Base-by-base conservation (phyloP, 1,140 invertebrate species). In the Drosophila paulistorum region DNA sequence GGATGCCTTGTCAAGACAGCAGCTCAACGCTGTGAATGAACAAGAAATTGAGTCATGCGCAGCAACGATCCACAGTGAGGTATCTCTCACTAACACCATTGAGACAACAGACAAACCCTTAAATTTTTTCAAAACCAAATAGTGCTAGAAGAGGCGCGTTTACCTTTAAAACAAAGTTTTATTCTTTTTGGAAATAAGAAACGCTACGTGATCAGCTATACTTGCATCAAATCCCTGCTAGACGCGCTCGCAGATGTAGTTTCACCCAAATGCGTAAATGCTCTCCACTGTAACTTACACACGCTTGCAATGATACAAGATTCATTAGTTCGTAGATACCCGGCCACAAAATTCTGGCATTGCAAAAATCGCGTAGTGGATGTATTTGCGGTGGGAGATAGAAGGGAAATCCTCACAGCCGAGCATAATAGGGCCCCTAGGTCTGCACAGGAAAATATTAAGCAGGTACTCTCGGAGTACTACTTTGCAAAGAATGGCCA, bases 291-390 rank as follows among this genome's bases (percentile, higher is more conserved):
- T 41, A 33, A 60, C n/a, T 30, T 59, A 14, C 30, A 35, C 26
- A 59, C 57, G 6, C 57, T 59, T 39, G 57, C 57, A 39, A 59
- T 33, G 57, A 39, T 59, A 35, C 57, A 59, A 39, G 23, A 59
- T 14, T 37, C 39, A 20, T 7, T 61, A 11, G 63, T 65, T 10
- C 65, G 66, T 5, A 39, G 23, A 13, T 65, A 61, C 39, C 66
- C 67, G 13, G 67, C 62, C 11, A 65, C 23, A 13, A 63, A 62
- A 6, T 63, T 74, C 13, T 74, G 67, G 59, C 67, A 66, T 5
- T 74, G 63, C 14, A 74, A 70, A 41, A 65, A 60, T 35, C 66
- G 42, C 1, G 62, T 62, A 2, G 26, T 26, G 2, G 57, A 74
- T n/a, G 35, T 54, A 45, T 0, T 60, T 33, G 58, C 23, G 33